These are phyloP conservation scores for Drepana arcuata DNA, from an alignment of 1,140 invertebrate genomes.

Conservation along the genomic window DNA sequence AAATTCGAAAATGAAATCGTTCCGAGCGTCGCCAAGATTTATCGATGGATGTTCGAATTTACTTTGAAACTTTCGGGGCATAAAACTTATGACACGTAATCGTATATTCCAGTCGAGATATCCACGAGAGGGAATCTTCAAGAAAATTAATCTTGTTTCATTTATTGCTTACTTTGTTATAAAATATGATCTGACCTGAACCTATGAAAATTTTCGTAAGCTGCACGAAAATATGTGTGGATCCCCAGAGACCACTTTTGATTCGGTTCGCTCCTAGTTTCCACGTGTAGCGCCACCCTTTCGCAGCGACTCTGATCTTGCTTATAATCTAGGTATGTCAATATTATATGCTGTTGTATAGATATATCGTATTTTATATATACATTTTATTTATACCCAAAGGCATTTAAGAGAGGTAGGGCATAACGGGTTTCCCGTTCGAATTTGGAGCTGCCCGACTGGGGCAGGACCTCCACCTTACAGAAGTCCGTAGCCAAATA, in stretches of 20 bases:
- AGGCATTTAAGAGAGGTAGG: no score
- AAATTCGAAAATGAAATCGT: conserved; percentile 73
- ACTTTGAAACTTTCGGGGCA: conserved; percentile 66
- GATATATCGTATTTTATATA: no score
- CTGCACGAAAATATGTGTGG: background rate
- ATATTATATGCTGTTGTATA: no score
- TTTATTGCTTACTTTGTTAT: conserved; percentile 16
- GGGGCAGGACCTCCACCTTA: no score
- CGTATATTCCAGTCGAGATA: conserved; percentile 57
- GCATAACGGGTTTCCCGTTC: no score
- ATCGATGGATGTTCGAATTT: conserved; percentile 71
- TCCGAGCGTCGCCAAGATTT: conserved; percentile 68
- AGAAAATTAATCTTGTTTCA: conserved; percentile 25
- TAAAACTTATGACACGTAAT: conserved; percentile 72
- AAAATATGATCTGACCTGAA: background rate
- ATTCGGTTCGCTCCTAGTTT: no score
- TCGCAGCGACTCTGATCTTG: no score
- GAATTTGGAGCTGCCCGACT: no score
- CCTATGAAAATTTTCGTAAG: background rate
- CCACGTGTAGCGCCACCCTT: no score
- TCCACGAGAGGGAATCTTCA: conserved; percentile 22
- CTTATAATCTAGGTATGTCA: no score
- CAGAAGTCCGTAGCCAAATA: no score
- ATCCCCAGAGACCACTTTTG: background rate
- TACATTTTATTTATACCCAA: no score